Evolutionary conservation across 2,113 vertebrate species (phyloP).

Genomic region (Pseudorhombus dupliciocellatus): DNA sequence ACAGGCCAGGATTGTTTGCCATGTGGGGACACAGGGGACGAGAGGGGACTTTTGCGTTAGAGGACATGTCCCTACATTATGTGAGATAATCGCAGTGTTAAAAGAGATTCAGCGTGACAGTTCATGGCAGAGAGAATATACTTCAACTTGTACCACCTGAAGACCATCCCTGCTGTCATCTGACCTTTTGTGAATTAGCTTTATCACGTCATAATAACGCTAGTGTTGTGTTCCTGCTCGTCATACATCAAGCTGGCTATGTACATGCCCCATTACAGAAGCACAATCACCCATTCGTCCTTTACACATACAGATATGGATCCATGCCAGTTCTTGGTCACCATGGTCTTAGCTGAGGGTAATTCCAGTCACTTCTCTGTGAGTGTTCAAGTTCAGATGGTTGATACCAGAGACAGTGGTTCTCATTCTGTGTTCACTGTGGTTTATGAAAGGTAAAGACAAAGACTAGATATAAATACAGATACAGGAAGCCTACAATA

Average conservation of each 20-base stretch:
- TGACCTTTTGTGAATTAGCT: slow-evolving; percentile 60
- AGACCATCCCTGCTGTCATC: slow-evolving; percentile 55
- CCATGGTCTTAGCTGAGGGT: neutral
- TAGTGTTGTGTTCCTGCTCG: slow-evolving; percentile 19
- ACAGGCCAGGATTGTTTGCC: slow-evolving; percentile 4
- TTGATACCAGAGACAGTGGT: no score
- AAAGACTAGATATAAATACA: no score
- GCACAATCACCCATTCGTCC: neutral
- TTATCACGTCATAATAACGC: slow-evolving; percentile 43
- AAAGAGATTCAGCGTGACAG: slow-evolving; percentile 56
- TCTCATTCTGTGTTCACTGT: no score
- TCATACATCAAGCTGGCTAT: neutral
- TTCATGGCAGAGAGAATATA: slow-evolving; percentile 59
- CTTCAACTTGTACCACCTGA: slow-evolving; percentile 55
- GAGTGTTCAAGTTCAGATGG: no score
- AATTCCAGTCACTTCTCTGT: neutral
- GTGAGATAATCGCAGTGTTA: slow-evolving; percentile 20
- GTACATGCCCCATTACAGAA: slow-evolving; percentile 1
- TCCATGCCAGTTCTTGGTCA: neutral
- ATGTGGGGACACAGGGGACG: slow-evolving; percentile 18
- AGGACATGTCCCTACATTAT: slow-evolving; percentile 25
- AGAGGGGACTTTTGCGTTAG: slow-evolving; percentile 26
- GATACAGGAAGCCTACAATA: no score
- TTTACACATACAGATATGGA: neutral
- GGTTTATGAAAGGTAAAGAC: no score